phyloP scores from a whole-genome alignment of 2,797 vertebrate genomes.

The Chelmon rostratus region DNA sequence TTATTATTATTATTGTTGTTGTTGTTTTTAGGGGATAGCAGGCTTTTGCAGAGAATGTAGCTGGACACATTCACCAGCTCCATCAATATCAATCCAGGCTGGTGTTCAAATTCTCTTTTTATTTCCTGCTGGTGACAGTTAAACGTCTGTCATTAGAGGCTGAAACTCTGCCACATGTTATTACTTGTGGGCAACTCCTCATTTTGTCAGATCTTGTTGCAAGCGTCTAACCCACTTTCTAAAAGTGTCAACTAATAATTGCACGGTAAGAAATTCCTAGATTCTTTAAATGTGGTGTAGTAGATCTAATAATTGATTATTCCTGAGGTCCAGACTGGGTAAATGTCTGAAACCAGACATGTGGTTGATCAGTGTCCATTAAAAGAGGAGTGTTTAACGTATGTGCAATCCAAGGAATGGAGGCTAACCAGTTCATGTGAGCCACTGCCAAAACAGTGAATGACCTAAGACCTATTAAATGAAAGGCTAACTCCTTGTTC shows the following conservation, averaged over 20 bases:
- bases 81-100: not conserved
- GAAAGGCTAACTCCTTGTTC: not conserved
- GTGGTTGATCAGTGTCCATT: not conserved
- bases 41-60: not conserved
- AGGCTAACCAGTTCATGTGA: constrained; percentile 67
- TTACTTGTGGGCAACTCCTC: constrained; percentile 2
- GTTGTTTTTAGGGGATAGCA: not conserved
- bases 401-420: constrained; percentile 60
- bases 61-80: not conserved
- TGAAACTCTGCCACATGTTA: not conserved
- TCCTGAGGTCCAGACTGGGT: constrained; percentile 6
- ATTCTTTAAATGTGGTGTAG: not conserved
- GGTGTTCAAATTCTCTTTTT: not conserved
- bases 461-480: not conserved
- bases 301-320: not conserved
- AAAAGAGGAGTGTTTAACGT: constrained; percentile 16
- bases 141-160: not conserved
- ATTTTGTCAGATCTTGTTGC: constrained; percentile 1
- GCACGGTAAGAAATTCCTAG: not conserved
- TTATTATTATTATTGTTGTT: no score
- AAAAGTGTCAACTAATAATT: not conserved
- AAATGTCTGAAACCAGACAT: not conserved
- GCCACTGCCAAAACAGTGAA: not conserved
- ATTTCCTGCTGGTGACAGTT: not conserved
- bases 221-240: not conserved